Evolutionary conservation across 2,888 invertebrate genomes (phyloP).

Genomic region (Plebejus melissa): DNA sequence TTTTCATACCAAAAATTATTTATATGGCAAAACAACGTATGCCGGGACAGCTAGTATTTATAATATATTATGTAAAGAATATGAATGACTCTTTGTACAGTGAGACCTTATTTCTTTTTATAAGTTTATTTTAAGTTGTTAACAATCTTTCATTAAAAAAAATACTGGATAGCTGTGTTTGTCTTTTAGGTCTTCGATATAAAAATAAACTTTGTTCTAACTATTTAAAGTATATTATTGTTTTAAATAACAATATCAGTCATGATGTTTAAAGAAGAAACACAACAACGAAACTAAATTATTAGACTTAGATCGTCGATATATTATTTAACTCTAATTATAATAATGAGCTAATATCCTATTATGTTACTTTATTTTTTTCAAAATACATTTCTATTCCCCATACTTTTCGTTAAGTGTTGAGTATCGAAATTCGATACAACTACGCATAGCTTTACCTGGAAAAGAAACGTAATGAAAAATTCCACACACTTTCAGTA

Average conservation of each 20-base stretch:
- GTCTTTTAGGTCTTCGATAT: background rate
- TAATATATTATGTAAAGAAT: too few relatives aligned
- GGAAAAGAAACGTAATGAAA: constrained; percentile 57
- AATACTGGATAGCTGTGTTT: background rate
- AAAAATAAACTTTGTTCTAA: too few relatives aligned
- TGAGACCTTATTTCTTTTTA: too few relatives aligned
- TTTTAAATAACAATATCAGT: too few relatives aligned
- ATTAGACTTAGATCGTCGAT: background rate
- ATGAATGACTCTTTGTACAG: too few relatives aligned
- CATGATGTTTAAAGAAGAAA: background rate
- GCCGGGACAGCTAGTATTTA: too few relatives aligned
- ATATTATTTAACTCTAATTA: background rate
- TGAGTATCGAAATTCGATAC: constrained; percentile 7
- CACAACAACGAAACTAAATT: background rate
- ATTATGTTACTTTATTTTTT: background rate
- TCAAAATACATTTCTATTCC: background rate
- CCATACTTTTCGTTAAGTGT: background rate
- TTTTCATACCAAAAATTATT: too few relatives aligned
- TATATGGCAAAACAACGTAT: too few relatives aligned
- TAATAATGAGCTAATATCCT: background rate
- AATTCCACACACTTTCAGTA: constrained; percentile 53
- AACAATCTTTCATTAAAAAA: too few relatives aligned
- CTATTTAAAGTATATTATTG: too few relatives aligned
- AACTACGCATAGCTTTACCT: background rate
- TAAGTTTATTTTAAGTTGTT: too few relatives aligned